phyloP scores from a whole-genome alignment of 2,113 vertebrate genomes.

The Rhinoptilus africanus region DNA sequence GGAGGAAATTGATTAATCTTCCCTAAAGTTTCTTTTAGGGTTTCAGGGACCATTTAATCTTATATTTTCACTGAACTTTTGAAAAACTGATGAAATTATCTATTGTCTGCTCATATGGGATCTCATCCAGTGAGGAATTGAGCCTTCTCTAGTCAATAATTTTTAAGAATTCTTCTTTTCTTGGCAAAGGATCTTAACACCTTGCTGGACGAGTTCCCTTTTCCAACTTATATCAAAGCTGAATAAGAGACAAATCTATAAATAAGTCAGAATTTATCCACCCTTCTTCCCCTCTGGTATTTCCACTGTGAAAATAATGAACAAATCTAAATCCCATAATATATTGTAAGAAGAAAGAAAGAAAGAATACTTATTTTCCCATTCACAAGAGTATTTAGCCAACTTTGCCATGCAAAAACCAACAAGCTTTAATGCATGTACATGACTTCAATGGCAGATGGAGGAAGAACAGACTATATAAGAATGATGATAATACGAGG shows the following conservation, averaged over 20 bases:
- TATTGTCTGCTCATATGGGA: background rate
- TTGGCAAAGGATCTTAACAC: constrained; percentile 13
- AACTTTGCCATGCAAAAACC: background rate
- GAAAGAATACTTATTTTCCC: background rate
- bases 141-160: background rate
- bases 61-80: background rate
- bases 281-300: background rate
- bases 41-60: background rate
- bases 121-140: background rate
- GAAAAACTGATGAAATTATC: background rate
- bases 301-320: background rate
- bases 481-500: background rate
- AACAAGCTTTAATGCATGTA: background rate
- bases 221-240: background rate
- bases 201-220: background rate
- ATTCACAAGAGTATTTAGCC: background rate
- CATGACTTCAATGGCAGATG: background rate
- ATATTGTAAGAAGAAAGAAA: background rate
- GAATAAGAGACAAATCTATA: background rate
- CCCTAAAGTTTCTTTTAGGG: background rate
- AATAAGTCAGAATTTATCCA: background rate
- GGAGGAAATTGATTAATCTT: background rate
- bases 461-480: background rate
- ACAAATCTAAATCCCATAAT: background rate
- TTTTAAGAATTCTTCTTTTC: background rate